Base-by-base conservation (phyloP, 2,797 vertebrate genomes). In the Halcyon leucocephala region DNA sequence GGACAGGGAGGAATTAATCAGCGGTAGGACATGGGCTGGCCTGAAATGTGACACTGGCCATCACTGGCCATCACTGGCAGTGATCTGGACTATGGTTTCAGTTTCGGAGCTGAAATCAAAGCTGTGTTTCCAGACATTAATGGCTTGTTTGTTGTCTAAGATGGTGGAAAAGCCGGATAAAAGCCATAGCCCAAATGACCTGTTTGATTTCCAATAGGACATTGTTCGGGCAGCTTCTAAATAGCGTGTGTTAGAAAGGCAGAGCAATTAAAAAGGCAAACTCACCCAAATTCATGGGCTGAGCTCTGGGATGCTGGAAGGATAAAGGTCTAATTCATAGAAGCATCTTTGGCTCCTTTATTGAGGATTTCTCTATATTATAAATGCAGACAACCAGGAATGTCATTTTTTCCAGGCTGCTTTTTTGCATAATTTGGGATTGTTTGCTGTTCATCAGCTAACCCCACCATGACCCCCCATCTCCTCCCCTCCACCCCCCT, bases 301-400 rank as follows among this genome's bases (percentile, higher is more conserved):
- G 16, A 81, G 97, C 84, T 93, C 89, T 61, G 95, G 64, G 79
- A 73, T 91, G 95, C 85, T 82, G 90, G 41, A 55, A 74, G 91
- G 97, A 98, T 97, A 98, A 98, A 98, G 98, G 37, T 95, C 93
- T 91, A 83, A 98, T 98, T 98, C 97, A 98, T 93, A 48, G 69
- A 6, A 82, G 64, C 76, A 3, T 96, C 96, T 96, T 97, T 96
- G 96, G 95, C 89, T 87, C 88, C 94, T 97, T 97, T 97, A 95
- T 97, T 97, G 95, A 81, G 95, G 55, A 88, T 78, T 92, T 93
- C 73, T 94, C 35, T 35, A 58, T 88, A 77, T 94, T 86, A 87
- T 88, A 94, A 88, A 96, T 95, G 93, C 95, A 97, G 95, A 97
- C 95, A 33, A 94, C 55, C 55, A 90, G 93, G 93, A 97, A 97